Evolutionary conservation across 2,888 invertebrate species (phyloP).

Genomic region (Eristalinus aeneus): DNA sequence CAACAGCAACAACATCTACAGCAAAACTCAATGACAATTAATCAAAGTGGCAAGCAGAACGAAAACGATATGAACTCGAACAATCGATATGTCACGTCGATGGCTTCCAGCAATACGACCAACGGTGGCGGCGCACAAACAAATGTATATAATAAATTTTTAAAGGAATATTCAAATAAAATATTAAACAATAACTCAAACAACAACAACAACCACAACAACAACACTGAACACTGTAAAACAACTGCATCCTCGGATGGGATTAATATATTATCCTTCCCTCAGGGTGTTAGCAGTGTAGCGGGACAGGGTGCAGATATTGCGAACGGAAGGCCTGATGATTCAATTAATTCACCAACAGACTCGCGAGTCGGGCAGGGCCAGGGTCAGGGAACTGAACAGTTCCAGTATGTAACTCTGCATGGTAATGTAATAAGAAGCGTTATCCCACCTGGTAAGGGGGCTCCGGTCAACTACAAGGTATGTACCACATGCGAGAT

Average conservation of each 20-base stretch:
- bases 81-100: conserved; percentile 74
- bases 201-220: conserved; percentile 58
- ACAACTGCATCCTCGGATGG: conserved; percentile 65
- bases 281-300: conserved; percentile 63
- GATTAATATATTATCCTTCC: conserved; percentile 51
- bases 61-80: conserved; percentile 79
- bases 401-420: conserved; percentile 79
- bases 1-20: conserved; percentile 69
- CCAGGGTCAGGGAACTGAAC: conserved; percentile 74
- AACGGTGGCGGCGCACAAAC: conserved; percentile 30
- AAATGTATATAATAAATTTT: conserved; percentile 78
- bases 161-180: conserved; percentile 78
- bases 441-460: conserved; percentile 80
- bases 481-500: conserved; percentile 73
- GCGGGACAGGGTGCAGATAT: conserved; percentile 60
- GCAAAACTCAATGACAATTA: conserved; percentile 71
- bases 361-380: conserved; percentile 54
- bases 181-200: conserved; percentile 71
- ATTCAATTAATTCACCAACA: conserved; percentile 62
- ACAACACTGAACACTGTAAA: conserved; percentile 61
- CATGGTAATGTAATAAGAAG: conserved; percentile 80
- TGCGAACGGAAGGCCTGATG: conserved; percentile 47
- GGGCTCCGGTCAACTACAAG: conserved; percentile 77
- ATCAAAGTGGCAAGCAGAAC: conserved; percentile 75
- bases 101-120: conserved; percentile 43